Conservation (phyloP, 1,140 invertebrate genomes). For the Megalopta genalis region DNA sequence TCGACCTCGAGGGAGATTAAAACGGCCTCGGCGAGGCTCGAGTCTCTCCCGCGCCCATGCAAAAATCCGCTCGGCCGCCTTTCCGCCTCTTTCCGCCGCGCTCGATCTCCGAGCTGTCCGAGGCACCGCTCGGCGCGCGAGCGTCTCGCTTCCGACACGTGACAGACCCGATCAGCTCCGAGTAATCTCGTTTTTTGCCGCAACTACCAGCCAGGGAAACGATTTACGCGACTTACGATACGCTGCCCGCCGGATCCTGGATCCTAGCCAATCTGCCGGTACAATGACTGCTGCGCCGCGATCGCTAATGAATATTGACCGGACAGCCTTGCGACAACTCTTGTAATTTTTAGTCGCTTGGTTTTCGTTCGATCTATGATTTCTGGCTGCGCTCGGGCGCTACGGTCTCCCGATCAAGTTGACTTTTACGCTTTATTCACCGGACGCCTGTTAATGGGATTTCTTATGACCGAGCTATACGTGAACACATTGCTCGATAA, state of each 20-base stretch:
- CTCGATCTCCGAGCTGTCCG: slow-evolving; percentile 44
- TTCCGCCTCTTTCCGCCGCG: too few relatives aligned
- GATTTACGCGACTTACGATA: slow-evolving; percentile 7
- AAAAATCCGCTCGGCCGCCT: slow-evolving; percentile 21
- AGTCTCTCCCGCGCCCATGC: neutral
- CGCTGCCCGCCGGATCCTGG: neutral
- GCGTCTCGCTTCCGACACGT: slow-evolving; percentile 36
- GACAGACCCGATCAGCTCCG: slow-evolving; percentile 39
- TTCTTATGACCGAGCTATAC: too few relatives aligned
- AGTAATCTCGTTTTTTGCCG: slow-evolving; percentile 23
- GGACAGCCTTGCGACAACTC: too few relatives aligned
- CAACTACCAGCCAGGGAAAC: neutral
- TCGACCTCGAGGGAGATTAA: slow-evolving; percentile 60
- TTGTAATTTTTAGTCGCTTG: too few relatives aligned
- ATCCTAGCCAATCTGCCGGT: neutral
- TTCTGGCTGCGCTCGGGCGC: too few relatives aligned
- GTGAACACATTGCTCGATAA: too few relatives aligned
- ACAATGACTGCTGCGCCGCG: too few relatives aligned
- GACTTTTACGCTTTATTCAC: too few relatives aligned
- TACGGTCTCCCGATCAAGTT: too few relatives aligned
- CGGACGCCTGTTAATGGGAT: too few relatives aligned
- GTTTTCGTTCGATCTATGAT: too few relatives aligned
- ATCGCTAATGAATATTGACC: too few relatives aligned
- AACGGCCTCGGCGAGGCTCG: slow-evolving; percentile 42
- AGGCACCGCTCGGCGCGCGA: neutral